Conservation (phyloP, 2,888 invertebrate genomes). For the Phanerotoma sp. region DNA sequence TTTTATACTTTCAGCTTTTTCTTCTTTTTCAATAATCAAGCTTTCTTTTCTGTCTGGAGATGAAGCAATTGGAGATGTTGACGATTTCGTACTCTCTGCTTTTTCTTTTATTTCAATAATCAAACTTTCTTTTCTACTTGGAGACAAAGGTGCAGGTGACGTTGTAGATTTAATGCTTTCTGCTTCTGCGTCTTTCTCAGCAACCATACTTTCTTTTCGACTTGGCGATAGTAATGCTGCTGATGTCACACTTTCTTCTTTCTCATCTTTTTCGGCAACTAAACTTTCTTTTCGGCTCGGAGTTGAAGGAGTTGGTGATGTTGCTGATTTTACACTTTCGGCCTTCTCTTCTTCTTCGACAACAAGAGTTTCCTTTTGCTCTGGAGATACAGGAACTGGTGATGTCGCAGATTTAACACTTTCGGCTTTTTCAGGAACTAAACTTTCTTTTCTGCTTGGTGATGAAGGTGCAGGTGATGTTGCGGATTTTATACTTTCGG, state of each 20-base stretch:
- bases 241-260: too few species aligned
- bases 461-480: neutral
- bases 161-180: neutral
- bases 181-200: conserved; percentile 2
- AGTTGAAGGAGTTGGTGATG: neutral
- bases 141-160: neutral
- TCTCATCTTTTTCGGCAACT: conserved; percentile 2
- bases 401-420: too few species aligned
- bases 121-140: conserved; percentile 12
- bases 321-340: too few species aligned
- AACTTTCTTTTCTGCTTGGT: too few species aligned
- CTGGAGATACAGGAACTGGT: too few species aligned
- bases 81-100: neutral
- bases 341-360: too few species aligned
- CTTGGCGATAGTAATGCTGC: neutral
- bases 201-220: conserved; percentile 6
- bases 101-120: conserved; percentile 14
- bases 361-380: too few species aligned
- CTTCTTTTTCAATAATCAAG: conserved; percentile 6
- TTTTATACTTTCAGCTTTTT: conserved; percentile 10
- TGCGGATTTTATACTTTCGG: conserved; percentile 10
- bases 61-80: neutral
- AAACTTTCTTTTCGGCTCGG: conserved; percentile 8
- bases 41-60: neutral
- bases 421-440: neutral